Base-by-base conservation (phyloP, 2,113 vertebrate genomes). In the Tachysurus vachellii region DNA sequence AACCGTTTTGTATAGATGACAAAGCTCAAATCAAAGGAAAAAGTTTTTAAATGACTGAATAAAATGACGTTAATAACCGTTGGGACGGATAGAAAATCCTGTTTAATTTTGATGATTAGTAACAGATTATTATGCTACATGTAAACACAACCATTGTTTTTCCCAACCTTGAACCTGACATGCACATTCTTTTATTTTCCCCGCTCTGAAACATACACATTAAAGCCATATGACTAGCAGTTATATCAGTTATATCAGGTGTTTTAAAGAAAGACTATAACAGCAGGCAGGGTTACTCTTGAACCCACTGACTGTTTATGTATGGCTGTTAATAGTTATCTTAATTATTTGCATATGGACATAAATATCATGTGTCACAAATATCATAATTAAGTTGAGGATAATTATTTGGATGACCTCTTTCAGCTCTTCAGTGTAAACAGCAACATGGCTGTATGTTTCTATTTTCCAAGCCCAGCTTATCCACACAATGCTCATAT, bases 391-490 rank as follows among this genome's bases (percentile, higher is more conserved):
- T 57, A 57, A 21, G 31, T 57, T 36, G 54, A 80, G 0, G 9
- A 36, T 44, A 85, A 73, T 89, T 82, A 85, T 84, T 89, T 85
- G 86, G 68, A 85, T 53, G 17, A 36, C 71, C 50, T 68, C 13
- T 57, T 80, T 70, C 76, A 54, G 23, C 62, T 31, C 42, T 44
- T 57, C 23, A 57, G 54, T n/a, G 42, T 61, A 87, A 85, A 82
- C 70, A 79, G 56, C 31, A 81, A 54, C 88, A 70, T 57, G 36
- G 64, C 73, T 28, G 68, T 23, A 42, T 85, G 13, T 61, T 70
- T 88, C 54, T 56, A 54, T 61, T 80, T 80, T 83, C 86, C 42
- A 88, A 73, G 54, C 84, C 28, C 83, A 64, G 84, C 80, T 80
- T 83, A 62, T 80, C 80, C 79, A 42, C 79, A 80, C 83, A 85